Evolutionary conservation across 92 coral and sea anemone genomes (phyloP), one percentile per base, ranked within the genome.

Genomic region (Metridium senile): DNA sequence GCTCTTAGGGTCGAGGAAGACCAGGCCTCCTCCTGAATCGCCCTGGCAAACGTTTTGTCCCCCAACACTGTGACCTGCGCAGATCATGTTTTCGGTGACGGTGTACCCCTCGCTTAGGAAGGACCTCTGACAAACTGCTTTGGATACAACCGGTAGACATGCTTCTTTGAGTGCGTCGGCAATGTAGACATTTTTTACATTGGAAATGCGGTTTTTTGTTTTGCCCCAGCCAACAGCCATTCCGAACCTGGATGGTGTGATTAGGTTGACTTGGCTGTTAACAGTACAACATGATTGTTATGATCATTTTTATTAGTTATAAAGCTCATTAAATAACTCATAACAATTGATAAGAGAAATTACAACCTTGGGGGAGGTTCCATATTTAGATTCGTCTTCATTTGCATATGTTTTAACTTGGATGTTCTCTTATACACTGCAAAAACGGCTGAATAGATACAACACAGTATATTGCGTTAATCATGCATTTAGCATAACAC

Each of bases 211-310:
- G 23, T 74, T 81, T 2, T 75, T 73, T n/a, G 86, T 81, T 30
- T 87, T 75, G 22, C 99, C 99, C 99, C 99, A 96, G 31, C 99
- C 99, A 0, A 87, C 99, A 1, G 82, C 98, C 54, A 94, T 87
- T 3, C 99, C 99, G 33, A 86, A 86, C 53, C 73, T 91, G 10
- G 85, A 74, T 1, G 97, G 93, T 9, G 49, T n/a, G 54, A 96
- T 79, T 33, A 96, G 35, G 6, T 33, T 39, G 26, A 35, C 78
- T 54, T 89, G 89, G 54, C 99, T 95, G 75, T n/a, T n/a, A n/a
- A n/a, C n/a, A n/a, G n/a, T n/a, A n/a, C n/a, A n/a, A n/a, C n/a
- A n/a, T n/a, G n/a, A n/a, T n/a, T n/a, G n/a, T n/a, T n/a, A n/a
- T n/a, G n/a, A n/a, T n/a, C n/a, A n/a, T n/a, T n/a, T n/a, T n/a